Percentiles rank a stretch among this genome's conserved stretches.
phyloP scores from a whole-genome alignment of 2,888 invertebrate genomes.

The Leistus spinibarbis region DNA sequence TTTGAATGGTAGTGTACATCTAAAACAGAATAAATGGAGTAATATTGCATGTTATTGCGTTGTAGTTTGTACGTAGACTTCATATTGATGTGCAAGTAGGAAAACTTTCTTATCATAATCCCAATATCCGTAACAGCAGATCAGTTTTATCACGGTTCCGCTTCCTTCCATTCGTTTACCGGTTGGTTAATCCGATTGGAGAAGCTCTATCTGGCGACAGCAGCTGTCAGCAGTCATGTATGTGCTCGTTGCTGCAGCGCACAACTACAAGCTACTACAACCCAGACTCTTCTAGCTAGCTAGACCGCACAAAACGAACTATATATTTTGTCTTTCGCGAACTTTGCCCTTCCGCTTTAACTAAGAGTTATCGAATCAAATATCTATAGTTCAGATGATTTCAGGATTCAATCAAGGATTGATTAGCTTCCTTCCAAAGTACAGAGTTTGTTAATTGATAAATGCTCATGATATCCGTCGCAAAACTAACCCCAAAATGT shows the following conservation, averaged over 20 bases:
- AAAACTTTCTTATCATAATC: constrained; percentile 43
- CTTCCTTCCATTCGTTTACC: constrained; percentile 50
- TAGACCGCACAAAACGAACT: neutral
- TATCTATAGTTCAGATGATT: too few species aligned
- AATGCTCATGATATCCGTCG: too few species aligned
- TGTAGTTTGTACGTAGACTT: neutral
- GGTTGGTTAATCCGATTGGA: constrained; percentile 49
- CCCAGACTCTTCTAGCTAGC: neutral
- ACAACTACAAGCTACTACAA: neutral
- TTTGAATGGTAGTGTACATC: neutral
- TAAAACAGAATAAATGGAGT: neutral
- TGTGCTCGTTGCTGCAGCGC: neutral
- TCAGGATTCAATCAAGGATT: too few species aligned
- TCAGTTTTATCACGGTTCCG: constrained; percentile 47
- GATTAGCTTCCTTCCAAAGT: too few species aligned
- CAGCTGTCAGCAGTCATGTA: constrained; percentile 44
- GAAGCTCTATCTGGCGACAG: constrained; percentile 46
- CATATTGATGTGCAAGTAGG: neutral
- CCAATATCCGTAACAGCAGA: constrained; percentile 49
- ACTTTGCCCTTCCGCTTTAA: too few species aligned
- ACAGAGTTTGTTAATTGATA: too few species aligned
- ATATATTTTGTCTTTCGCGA: neutral
- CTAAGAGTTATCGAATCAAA: too few species aligned
- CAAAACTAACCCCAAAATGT: too few species aligned
- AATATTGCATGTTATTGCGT: neutral